A percentile compares a stretch with the other conserved stretches of the same genome.
Conservation (phyloP, 2,113 vertebrate species). For the Ancistrus triradiatus region DNA sequence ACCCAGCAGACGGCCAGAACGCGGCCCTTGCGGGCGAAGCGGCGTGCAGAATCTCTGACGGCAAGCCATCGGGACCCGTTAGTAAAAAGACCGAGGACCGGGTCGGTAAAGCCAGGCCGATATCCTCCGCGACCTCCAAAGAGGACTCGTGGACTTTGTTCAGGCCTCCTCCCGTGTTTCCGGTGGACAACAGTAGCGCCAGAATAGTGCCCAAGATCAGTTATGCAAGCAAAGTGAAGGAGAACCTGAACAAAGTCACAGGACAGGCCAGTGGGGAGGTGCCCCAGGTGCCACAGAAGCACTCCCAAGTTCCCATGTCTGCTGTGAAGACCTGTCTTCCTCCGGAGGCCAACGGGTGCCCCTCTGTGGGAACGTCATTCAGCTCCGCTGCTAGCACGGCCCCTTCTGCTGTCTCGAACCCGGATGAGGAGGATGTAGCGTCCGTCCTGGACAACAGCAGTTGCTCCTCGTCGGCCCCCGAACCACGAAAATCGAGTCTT, state of each 20-base stretch:
- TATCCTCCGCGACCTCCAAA: constrained; percentile 72
- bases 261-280: constrained; percentile 74
- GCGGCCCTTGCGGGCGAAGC: constrained; percentile 54
- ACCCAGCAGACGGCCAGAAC: constrained; percentile 8
- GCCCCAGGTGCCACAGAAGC: constrained; percentile 69
- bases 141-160: constrained; percentile 98
- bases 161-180: constrained; percentile 96
- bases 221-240: constrained; percentile 99
- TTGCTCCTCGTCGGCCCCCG: constrained; percentile 57
- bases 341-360: constrained; percentile 75
- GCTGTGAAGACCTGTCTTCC: constrained; percentile 93
- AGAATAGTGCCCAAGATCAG: constrained; percentile 99
- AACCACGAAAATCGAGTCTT: constrained; percentile 89
- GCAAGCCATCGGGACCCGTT: constrained; percentile 68
- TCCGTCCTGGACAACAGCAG: constrained; percentile 67
- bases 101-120: constrained; percentile 81
- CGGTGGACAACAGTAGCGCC: constrained; percentile 99
- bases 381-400: constrained; percentile 62
- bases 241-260: constrained; percentile 97
- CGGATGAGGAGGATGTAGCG: constrained; percentile 75
- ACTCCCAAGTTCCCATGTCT: constrained; percentile 94
- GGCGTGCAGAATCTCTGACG: constrained; percentile 83
- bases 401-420: constrained; percentile 60
- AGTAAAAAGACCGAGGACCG: constrained; percentile 86
- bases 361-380: constrained; percentile 78